Evolutionary conservation across 2,797 vertebrate species (phyloP).

Genomic region (Dipus sagitta): DNA sequence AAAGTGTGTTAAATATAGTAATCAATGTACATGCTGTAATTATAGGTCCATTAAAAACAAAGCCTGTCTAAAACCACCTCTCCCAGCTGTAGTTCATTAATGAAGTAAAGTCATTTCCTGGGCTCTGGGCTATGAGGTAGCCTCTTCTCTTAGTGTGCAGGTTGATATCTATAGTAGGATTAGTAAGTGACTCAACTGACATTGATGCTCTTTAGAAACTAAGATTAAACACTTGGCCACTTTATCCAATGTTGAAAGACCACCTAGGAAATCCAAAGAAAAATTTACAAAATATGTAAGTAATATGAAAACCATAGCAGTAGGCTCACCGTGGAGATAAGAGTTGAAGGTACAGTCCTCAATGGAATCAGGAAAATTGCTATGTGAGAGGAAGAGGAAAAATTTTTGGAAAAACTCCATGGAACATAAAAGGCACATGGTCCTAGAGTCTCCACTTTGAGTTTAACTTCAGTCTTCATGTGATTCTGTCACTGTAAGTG

Average conservation of each 20-base stretch:
- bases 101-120: background rate
- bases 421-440: background rate
- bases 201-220: background rate
- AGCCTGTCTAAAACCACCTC: background rate
- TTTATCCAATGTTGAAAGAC: background rate
- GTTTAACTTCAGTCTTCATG: background rate
- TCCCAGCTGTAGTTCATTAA: background rate
- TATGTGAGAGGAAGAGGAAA: background rate
- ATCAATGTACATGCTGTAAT: background rate
- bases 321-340: background rate
- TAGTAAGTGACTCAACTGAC: background rate
- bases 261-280: background rate
- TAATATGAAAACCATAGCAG: background rate
- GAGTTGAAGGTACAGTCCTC: background rate
- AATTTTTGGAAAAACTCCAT: background rate
- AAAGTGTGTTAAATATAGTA: background rate
- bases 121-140: background rate
- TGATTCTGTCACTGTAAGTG: background rate
- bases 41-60: background rate
- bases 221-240: background rate
- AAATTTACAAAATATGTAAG: background rate
- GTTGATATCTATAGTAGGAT: background rate
- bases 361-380: background rate
- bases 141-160: rapidly evolving
- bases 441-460: background rate